Percentiles rank a stretch among this genome's conserved stretches.
Evolutionary conservation across 2,797 vertebrate species (phyloP).

Genomic region (Leucoraja ocellata): DNA sequence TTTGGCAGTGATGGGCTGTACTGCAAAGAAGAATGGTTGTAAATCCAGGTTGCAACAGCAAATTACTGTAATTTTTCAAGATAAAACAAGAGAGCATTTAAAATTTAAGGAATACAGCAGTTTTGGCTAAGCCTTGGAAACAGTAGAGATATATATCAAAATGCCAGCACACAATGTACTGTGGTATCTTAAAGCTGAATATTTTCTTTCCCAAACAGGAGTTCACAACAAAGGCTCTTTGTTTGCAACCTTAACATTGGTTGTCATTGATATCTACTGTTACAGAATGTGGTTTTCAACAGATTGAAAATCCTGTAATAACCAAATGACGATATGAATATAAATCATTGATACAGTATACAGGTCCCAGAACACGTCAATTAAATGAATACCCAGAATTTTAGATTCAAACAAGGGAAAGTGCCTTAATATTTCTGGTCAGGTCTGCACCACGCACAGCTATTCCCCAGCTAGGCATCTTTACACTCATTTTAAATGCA

Average conservation of each 20-base stretch:
- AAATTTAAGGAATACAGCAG: too few species aligned
- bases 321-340: not conserved
- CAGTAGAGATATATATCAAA: not conserved
- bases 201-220: not conserved
- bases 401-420: not conserved
- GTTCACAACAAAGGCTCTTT: not conserved
- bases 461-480: not conserved
- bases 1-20: too few species aligned
- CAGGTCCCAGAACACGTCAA: not conserved
- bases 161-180: not conserved
- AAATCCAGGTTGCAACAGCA: too few species aligned
- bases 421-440: not conserved
- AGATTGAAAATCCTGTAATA: not conserved
- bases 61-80: too few species aligned
- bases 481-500: conserved; percentile 21
- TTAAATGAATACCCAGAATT: not conserved
- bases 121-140: not conserved
- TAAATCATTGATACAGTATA: not conserved
- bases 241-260: not conserved
- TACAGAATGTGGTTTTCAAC: not conserved
- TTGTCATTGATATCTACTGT: not conserved
- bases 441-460: not conserved
- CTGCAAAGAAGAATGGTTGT: too few species aligned
- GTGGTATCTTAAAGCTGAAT: not conserved
- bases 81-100: too few species aligned